These are phyloP conservation scores for Vidua macroura DNA, from an alignment of 2,113 vertebrate species.

Conservation along the genomic window DNA sequence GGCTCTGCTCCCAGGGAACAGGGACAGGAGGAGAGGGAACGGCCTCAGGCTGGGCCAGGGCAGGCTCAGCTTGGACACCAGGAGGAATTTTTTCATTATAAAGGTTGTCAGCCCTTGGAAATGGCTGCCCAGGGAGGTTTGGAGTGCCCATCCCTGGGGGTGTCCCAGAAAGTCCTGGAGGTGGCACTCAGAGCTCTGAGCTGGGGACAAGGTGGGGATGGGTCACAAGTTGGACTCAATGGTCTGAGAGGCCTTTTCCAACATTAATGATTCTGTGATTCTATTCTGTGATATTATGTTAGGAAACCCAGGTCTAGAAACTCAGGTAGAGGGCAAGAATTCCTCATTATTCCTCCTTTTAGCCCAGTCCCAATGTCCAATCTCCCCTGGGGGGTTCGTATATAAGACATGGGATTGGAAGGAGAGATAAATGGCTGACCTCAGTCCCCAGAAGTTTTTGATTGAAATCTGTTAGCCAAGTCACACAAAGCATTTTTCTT, in stretches of 20 bases:
- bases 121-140: not conserved
- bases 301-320: not conserved
- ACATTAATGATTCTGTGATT: rapidly evolving
- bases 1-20: not conserved
- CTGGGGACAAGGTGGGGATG: not conserved
- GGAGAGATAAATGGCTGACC: not conserved
- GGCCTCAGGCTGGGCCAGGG: not conserved
- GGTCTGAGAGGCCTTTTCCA: not conserved
- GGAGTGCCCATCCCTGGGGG: not conserved
- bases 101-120: rapidly evolving
- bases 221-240: rapidly evolving
- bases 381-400: not conserved
- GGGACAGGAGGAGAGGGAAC: not conserved
- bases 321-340: not conserved
- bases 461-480: not conserved
- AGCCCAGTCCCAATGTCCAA: not conserved
- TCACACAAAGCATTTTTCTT: not conserved
- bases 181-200: not conserved
- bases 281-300: not conserved
- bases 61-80: not conserved
- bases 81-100: not conserved
- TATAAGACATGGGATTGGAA: not conserved
- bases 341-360: not conserved
- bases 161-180: not conserved
- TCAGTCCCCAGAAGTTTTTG: not conserved